A percentile compares a stretch with the other conserved stretches of the same genome.
Evolutionary conservation across 2,888 invertebrate species (phyloP).

Genomic region (Elysia crispata): DNA sequence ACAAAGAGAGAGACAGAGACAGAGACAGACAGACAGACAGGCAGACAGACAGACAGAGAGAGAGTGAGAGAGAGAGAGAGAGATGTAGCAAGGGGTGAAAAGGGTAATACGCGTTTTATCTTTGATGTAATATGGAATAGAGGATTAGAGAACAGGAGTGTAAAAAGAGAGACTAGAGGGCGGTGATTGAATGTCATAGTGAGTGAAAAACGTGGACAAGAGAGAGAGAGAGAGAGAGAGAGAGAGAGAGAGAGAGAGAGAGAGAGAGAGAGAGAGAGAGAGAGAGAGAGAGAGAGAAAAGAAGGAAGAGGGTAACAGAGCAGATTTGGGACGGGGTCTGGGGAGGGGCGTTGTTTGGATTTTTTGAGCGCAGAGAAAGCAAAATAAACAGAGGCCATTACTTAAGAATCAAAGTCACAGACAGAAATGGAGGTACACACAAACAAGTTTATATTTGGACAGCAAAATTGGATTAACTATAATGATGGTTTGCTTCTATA

Average conservation of each 20-base stretch:
- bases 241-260: conserved; percentile 17
- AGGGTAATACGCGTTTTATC: no score
- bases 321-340: no score
- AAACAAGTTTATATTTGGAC: no score
- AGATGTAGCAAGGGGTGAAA: neutral
- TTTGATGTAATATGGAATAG: no score
- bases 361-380: no score
- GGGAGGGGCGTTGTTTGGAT: no score
- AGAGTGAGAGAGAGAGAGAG: neutral
- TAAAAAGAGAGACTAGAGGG: neutral
- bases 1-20: neutral
- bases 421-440: no score
- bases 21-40: neutral
- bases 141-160: neutral
- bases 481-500: no score
- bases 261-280: conserved; percentile 24
- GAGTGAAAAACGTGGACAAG: neutral
- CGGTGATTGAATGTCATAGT: neutral
- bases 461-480: no score
- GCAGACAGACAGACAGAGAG: neutral
- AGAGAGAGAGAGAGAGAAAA: neutral
- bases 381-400: no score
- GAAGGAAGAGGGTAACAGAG: neutral
- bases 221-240: conserved; percentile 13
- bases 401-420: no score